Evolutionary conservation across 1,140 invertebrate species (phyloP), one percentile per base, ranked within the genome.

Genomic region (Rhopalosiphum maidis): DNA sequence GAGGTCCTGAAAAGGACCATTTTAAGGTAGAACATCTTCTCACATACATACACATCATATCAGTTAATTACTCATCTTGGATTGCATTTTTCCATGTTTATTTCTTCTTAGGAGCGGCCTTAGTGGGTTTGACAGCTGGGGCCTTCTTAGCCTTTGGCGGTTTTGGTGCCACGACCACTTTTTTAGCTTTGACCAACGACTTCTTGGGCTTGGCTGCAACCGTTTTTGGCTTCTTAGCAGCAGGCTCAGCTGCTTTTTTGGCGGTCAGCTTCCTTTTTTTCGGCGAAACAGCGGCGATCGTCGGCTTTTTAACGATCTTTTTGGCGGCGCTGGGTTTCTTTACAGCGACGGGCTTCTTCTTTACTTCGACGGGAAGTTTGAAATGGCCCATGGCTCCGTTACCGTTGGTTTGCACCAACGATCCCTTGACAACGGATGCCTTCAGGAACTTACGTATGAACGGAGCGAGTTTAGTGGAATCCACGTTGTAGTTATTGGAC

Each of bases 401-500:
- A 37, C 77, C 35, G 60, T 48, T 54, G 86, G 48, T 55, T 54
- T 60, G 91, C 46, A 95, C 94, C 4, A 96, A 93, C 4, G 93
- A 94, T 0, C 95, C 95, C 18, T 94, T 94, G 11, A 94, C 94
- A 0, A 96, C 95, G 15, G 95, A 96, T 11, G 94, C 94, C 68
- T 95, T 95, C 37, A 96, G 89, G 94, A 95, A 95, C 88, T 95
- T 95, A 55, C 95, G 95, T 91, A 95, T 95, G 94, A 95, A 95
- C 1, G 95, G 95, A 0, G 95, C 94, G 46, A 94, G 93, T 94
- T 95, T 96, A 7, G 95, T 95, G n/a, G 95, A 94, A 92, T 96
- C 96, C 8, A 96, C 94, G 88, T 96, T 95, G 95, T 96, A 96
- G 22, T 94, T 95, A 2, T 95, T 94, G 0, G 94, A 94, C 54